Conservation (phyloP, 2,888 invertebrate genomes). For the Plagodis dolabraria region DNA sequence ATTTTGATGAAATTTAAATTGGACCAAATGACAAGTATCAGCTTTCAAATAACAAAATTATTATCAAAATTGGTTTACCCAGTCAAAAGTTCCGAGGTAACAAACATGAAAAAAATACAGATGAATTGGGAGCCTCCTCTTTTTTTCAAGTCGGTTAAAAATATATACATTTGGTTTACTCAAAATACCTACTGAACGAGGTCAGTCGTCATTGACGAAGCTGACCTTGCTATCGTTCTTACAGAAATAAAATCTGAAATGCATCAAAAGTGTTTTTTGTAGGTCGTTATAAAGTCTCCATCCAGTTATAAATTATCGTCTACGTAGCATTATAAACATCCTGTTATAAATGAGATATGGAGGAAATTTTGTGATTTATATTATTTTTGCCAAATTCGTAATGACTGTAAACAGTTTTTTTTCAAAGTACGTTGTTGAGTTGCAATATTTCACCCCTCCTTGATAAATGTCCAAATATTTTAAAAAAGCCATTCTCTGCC, state of each 20-base stretch:
- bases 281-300: slow-evolving; percentile 13
- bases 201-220: slow-evolving; percentile 43
- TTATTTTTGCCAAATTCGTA: slow-evolving; percentile 18
- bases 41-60: too few relatives aligned
- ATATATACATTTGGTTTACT: not conserved
- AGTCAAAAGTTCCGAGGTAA: too few relatives aligned
- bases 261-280: slow-evolving; percentile 42
- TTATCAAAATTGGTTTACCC: too few relatives aligned
- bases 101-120: too few relatives aligned
- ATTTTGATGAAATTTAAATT: too few relatives aligned
- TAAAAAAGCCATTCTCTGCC: too few relatives aligned
- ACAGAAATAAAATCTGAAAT: slow-evolving; percentile 44
- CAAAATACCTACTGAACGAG: slow-evolving; percentile 33
- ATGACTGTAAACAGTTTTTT: slow-evolving; percentile 9
- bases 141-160: too few relatives aligned
- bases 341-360: slow-evolving; percentile 43
- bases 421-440: slow-evolving; percentile 10
- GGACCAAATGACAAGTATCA: too few relatives aligned
- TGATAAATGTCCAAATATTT: too few relatives aligned
- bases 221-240: slow-evolving; percentile 47
- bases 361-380: slow-evolving; percentile 29
- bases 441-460: not conserved
- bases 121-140: too few relatives aligned
- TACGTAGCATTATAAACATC: slow-evolving; percentile 49
- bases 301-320: slow-evolving; percentile 36